These are phyloP conservation scores for Diuraphis noxia DNA, from an alignment of 1,140 invertebrate species.

Conservation along the genomic window DNA sequence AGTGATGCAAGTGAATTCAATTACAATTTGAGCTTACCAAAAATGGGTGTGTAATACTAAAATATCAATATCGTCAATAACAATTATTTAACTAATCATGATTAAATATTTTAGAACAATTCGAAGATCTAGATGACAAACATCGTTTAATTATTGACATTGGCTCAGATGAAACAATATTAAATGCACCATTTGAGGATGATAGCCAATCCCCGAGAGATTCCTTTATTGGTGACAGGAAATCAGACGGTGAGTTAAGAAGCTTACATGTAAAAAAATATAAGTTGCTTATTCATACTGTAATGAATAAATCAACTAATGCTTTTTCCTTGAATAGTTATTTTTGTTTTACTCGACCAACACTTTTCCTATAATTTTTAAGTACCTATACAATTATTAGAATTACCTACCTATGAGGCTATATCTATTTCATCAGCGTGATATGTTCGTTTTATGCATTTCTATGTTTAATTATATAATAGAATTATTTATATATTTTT, in stretches of 20 bases:
- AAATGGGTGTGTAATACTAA: background rate
- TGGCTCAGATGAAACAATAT: background rate
- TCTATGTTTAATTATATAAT: no score
- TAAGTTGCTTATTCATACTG: no score
- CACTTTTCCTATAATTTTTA: background rate
- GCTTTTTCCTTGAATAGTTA: background rate
- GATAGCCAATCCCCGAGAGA: background rate
- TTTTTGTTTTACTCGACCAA: background rate
- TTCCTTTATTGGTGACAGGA: background rate
- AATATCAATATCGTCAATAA: background rate
- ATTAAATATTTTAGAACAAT: background rate
- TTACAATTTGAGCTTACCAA: background rate
- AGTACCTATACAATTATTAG: no score
- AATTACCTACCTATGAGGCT: no score
- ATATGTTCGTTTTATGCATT: no score
- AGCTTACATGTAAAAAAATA: no score
- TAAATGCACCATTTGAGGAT: background rate
- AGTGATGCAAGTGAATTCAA: background rate
- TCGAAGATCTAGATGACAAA: background rate
- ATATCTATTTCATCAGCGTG: no score
- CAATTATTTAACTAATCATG: background rate
- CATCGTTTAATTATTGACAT: background rate
- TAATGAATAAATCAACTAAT: no score
- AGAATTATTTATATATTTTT: no score
- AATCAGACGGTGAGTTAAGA: background rate